Evolutionary conservation across 2,113 vertebrate species (phyloP).

Genomic region (Harpagus bidentatus): DNA sequence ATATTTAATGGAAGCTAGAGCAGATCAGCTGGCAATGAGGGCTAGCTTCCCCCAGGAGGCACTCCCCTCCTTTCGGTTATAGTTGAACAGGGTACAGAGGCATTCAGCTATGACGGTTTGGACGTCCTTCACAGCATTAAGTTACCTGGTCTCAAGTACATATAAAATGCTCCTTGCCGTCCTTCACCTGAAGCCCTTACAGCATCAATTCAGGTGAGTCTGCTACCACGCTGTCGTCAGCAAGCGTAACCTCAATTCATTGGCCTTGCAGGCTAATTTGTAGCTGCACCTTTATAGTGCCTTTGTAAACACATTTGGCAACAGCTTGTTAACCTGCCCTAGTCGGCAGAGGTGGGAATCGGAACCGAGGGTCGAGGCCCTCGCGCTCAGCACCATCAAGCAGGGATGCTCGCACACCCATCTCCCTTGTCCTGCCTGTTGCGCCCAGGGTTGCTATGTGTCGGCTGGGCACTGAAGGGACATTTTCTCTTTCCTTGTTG

Average conservation of each 20-base stretch:
- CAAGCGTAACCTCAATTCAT: fast-evolving
- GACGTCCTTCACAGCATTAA: not conserved
- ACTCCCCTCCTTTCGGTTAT: not conserved
- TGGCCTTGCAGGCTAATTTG: not conserved
- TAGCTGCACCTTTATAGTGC: not conserved
- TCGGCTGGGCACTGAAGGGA: not conserved
- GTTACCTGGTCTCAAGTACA: not conserved
- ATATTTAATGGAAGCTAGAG: not conserved
- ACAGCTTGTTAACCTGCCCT: not conserved
- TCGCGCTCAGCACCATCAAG: fast-evolving
- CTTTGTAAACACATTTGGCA: not conserved
- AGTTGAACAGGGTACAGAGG: not conserved
- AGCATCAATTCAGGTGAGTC: not conserved
- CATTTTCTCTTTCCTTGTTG: not conserved
- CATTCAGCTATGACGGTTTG: not conserved
- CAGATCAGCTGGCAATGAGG: not conserved
- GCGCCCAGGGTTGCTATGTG: fast-evolving
- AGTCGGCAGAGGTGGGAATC: not conserved
- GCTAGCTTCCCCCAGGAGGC: not conserved
- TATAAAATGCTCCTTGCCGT: not conserved
- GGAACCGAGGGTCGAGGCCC: not conserved
- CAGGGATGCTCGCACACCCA: fast-evolving
- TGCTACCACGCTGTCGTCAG: not conserved
- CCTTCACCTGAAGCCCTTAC: not conserved
- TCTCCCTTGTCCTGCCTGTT: not conserved